phyloP scores from a whole-genome alignment of 2,888 invertebrate species.

The Emesis furor region DNA sequence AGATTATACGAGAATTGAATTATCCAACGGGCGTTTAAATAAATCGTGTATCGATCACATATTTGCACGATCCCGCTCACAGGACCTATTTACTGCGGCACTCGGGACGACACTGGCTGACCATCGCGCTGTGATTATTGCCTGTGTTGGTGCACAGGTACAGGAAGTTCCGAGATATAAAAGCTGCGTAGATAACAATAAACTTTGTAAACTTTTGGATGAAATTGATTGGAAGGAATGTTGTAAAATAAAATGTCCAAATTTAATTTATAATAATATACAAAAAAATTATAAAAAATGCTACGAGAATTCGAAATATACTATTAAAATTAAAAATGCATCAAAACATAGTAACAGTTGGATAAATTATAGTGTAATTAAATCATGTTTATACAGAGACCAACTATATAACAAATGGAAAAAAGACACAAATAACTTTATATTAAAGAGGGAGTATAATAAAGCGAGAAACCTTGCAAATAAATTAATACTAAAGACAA shows the following conservation, averaged over 20 bases:
- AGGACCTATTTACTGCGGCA: conserved; percentile 43
- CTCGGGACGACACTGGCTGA: conserved; percentile 57
- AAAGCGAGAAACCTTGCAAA: conserved; percentile 45
- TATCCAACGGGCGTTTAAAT: conserved; percentile 20
- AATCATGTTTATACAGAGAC: conserved; percentile 54
- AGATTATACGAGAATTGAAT: conserved; percentile 37
- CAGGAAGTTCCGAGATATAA: not conserved
- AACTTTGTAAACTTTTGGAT: not conserved
- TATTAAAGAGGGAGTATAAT: conserved; percentile 48
- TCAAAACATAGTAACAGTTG: conserved; percentile 34
- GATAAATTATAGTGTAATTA: conserved; percentile 50
- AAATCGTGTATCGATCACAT: conserved; percentile 54
- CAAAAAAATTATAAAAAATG: conserved; percentile 25
- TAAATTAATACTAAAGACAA: conserved; percentile 25
- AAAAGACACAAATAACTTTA: conserved; percentile 45
- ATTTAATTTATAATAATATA: conserved; percentile 38
- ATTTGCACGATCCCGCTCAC: conserved; percentile 36
- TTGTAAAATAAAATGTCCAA: conserved; percentile 1
- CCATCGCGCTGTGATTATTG: not conserved
- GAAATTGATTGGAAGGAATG: not conserved
- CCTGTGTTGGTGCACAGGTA: not conserved
- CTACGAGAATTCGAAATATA: conserved; percentile 38
- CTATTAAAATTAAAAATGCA: conserved; percentile 17
- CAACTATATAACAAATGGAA: conserved; percentile 57
- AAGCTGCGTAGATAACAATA: not conserved